Base-by-base conservation (phyloP, 2,113 vertebrate genomes). In the Lophochroa leadbeateri region DNA sequence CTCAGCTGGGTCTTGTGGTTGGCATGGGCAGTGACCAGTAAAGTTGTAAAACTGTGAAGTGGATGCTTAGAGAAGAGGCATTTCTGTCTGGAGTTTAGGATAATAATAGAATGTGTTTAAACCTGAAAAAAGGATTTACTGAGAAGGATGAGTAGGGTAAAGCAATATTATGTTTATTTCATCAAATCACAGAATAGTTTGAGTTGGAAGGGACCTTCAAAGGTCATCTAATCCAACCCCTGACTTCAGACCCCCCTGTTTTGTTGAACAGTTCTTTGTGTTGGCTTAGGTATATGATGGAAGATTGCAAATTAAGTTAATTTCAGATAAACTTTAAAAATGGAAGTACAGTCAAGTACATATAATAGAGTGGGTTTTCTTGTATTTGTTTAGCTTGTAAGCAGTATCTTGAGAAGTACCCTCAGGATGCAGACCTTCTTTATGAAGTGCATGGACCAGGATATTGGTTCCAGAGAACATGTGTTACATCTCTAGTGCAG, bases 361-460 rank as follows among this genome's bases (percentile, higher is more conserved):
- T 43, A 6, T 79, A 63, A 43, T 39, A 24, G 0, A 13, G 31
- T 24, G 13, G 0, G 10, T 87, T 88, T 96, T 80, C 49, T 79
- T 97, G 12, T 95, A 6, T 97, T 96, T 97, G 37, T 91, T 78
- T 84, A 99, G 99, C 98, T 96, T 99, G 99, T 97, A 97, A 97
- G 92, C 98, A 98, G 8, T 99, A 99, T 89, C 96, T 99, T 85
- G 96, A 98, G 75, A 98, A 98, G 83, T 98, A 99, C 68, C 98
- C 99, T 71, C 98, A 75, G 65, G 97, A 99, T 90, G 91, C 88
- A 47, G 97, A 98, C 47, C 94, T 99, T 55, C 96, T 99, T 41
- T 99, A 98, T 98, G 98, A 99, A 97, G 98, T 99, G 58, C 96
- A 99, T 92, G 97, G 98, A 90, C 81, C 96, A 68, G 99, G 99